A percentile compares a stretch with the other conserved stretches of the same genome.
These are phyloP conservation scores for Nomada fucata DNA, from an alignment of 2,888 invertebrate genomes.

Conservation along the genomic window DNA sequence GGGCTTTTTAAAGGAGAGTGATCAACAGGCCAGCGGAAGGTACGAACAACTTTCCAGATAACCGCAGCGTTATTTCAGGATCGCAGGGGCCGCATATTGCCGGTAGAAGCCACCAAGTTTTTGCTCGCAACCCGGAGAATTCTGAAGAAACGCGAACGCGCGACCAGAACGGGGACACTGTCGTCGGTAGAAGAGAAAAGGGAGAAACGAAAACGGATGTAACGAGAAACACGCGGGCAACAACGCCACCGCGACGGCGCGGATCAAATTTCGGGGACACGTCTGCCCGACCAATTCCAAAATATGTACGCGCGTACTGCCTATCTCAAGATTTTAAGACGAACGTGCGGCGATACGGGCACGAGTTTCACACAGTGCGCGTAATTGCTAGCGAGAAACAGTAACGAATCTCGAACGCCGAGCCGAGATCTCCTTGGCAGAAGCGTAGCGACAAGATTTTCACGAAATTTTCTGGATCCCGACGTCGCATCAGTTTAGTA, in stretches of 20 bases:
- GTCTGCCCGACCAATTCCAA: constrained; percentile 69
- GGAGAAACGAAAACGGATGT: constrained; percentile 17
- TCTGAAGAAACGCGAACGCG: constrained; percentile 42
- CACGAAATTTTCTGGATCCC: too few relatives aligned
- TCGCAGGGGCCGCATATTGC: constrained; percentile 18
- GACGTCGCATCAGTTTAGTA: too few relatives aligned
- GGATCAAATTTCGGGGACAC: constrained; percentile 57
- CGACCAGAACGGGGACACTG: constrained; percentile 6
- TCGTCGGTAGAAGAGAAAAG: not conserved
- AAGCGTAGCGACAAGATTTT: too few relatives aligned
- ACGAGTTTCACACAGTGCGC: too few relatives aligned
- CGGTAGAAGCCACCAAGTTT: constrained; percentile 43
- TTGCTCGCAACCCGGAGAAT: constrained; percentile 44
- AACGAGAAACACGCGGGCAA: constrained; percentile 23
- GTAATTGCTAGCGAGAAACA: not conserved
- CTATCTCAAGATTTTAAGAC: too few relatives aligned
- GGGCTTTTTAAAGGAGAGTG: constrained; percentile 26
- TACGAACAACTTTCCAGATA: constrained; percentile 45
- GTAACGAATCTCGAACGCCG: too few relatives aligned
- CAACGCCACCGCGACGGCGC: not conserved
- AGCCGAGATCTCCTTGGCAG: too few relatives aligned
- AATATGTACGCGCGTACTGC: constrained; percentile 61
- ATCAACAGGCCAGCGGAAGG: constrained; percentile 35
- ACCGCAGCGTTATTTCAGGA: constrained; percentile 59
- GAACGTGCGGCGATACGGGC: too few relatives aligned